phyloP scores from a whole-genome alignment of 2,888 invertebrate species.

The Pammene fasciana region DNA sequence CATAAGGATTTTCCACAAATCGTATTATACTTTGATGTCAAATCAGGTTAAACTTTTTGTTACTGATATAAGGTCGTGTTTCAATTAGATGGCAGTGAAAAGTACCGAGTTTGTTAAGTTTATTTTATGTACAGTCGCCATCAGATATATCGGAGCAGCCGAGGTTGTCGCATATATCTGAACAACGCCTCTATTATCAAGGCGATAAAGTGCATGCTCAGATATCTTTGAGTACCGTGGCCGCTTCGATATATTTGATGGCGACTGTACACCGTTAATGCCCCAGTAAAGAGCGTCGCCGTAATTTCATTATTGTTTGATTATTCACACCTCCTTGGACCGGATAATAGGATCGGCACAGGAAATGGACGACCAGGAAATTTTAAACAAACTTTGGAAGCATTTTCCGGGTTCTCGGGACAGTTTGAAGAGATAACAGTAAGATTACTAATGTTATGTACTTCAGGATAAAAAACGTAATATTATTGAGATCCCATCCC shows the following conservation, averaged over 20 bases:
- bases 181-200: too few relatives aligned
- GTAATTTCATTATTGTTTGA: constrained; percentile 41
- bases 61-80: neutral
- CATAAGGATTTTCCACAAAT: neutral
- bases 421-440: neutral
- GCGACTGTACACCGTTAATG: constrained; percentile 10
- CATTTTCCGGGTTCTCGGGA: neutral
- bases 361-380: neutral
- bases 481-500: neutral
- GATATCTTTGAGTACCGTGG: too few relatives aligned
- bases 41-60: neutral
- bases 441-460: too few relatives aligned
- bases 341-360: constrained; percentile 26
- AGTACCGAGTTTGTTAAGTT: neutral
- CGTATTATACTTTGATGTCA: neutral
- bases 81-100: neutral
- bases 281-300: constrained; percentile 18
- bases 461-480: too few relatives aligned
- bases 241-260: too few relatives aligned
- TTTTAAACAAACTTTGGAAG: constrained; percentile 3
- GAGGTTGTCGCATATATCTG: too few relatives aligned
- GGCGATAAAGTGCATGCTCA: too few relatives aligned
- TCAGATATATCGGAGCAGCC: too few relatives aligned
- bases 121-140: too few relatives aligned
- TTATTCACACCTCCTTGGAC: constrained; percentile 38